Base-by-base conservation (phyloP, 2,797 vertebrate species). In the Cyprinodon diabolis region DNA sequence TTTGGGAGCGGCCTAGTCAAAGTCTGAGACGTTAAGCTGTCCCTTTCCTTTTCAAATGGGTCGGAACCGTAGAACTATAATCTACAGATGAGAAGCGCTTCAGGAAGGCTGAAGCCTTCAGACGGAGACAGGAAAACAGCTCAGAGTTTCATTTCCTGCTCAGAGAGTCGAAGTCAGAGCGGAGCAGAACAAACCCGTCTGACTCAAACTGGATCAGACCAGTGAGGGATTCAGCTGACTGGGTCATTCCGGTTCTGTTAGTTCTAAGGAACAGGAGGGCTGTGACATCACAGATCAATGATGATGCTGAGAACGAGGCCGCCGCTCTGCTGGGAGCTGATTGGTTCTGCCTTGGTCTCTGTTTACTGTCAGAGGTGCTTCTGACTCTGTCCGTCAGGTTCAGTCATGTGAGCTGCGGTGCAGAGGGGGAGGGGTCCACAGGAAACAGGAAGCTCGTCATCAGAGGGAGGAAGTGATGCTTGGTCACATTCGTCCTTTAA, bases 91-190 rank as follows among this genome's bases (percentile, higher is more conserved):
- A 49, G 4, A 4, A 51, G 7, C 19, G 7, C 25, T 35, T 60
- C 57, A 37, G 30, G 37, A 60, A 12, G 30, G 19, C 30, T n/a
- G n/a, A n/a, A n/a, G 35, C 57, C n/a, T 23, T 56, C 55, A 25
- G 62, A 45, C 3, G 40, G 11, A n/a, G 63, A 66, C 40, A 66
- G 40, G 57, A 60, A 60, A 60, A 17, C 3, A 35, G 57, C 30
- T 60, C 30, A 37, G 10, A 23, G 69, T 86, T 84, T 89, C 84
- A 79, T 88, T 91, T 78, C 71, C 76, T 78, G 71, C 12, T 62
- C 56, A 43, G 65, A 48, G 52, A 40, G 1, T 25, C 8, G 9
- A 49, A 62, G 73, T 21, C 25, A 25, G 23, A 67, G 43, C 48
- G 62, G 73, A 65, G 74, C 40, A 15, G 54, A 40, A 65, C 45